Base-by-base conservation (phyloP, 2,888 invertebrate species). In the Falcaria lacertinaria region DNA sequence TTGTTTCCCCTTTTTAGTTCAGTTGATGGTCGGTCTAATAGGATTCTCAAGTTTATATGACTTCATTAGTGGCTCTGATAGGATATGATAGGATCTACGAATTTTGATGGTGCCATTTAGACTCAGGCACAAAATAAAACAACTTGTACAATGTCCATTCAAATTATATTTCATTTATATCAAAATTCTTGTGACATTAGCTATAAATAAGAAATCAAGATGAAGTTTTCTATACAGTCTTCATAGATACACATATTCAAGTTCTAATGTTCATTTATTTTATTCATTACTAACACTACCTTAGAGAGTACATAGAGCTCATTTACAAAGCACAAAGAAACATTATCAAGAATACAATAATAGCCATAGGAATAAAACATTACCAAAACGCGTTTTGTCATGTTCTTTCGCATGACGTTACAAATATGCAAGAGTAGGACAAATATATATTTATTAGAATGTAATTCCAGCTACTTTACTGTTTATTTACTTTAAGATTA, bases 301-400 rank as follows among this genome's bases (percentile, higher is more conserved):
- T 53, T 50, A 52, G 38, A 50, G n/a, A 54, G 48, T 50, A 56
- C 45, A 62, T 60, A 14, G 44, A 44, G 44, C 47, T 48, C 52
- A 48, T 58, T 54, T 65, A 70, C 69, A 70, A 64, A 65, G 64
- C 68, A 55, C 45, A 55, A 60, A 60, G 54, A 50, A 57, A n/a
- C n/a, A 47, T 44, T 33, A 22, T 16, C n/a, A 36, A 36, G 19
- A 25, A 15, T 37, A 22, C 14, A 22, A 14, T 15, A 36, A 15
- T 13, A 37, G 37, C 7, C 17, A 22, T 36, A 36, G 13, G 15
- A 37, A 22, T 37, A 37, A 37, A 37, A 25, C 37, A 25, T 37
- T 19, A 19, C 19, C 13, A 19, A 28, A 28, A 28, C 11, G 1
- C 11, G 11, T 28, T 11, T 19, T 11, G 11, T 11, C 11, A 28